Evolutionary conservation across 2,888 invertebrate genomes (phyloP), one percentile per base, ranked within the genome.

Genomic region (Apotomis turbidana): DNA sequence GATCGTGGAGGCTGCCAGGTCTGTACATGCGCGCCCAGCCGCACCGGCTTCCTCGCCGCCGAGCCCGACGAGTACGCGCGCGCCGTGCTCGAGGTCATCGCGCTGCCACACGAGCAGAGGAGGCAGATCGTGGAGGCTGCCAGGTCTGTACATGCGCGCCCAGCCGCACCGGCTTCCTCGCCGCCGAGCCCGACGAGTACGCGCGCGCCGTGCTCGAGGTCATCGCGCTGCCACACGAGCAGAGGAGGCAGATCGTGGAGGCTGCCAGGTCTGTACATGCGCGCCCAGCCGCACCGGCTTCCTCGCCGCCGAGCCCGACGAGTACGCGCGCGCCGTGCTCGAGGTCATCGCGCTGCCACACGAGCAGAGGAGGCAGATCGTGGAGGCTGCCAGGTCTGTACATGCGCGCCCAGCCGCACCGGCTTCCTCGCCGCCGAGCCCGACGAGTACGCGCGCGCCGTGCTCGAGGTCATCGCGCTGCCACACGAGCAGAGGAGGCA

Each of bases 381-480:
- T 96, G 67, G 94, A 95, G 68, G 96, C 96, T 67, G 98, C 98
- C 0, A 95, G 97, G 94, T 95, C 49, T 3, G 49, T 49, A 49
- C 10, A n/a, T n/a, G 95, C 1, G 94, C 95, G 78, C 94, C 95
- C 8, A 95, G 96, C 55, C 95, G 96, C 78, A 96, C 94, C 76
- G 99, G 97, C 12, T 98, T 95, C 90, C 94, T 99, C 69, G 98
- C 99, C 0, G 87, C 94, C 0, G 96, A 97, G 77, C 95, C 97
- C 4, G 94, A 95, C 57, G 97, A 97, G 83, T 98, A 97, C 89
- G 97, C 97, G 5, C 91, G 95, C 70, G 95, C 95, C 36, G 93
- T 98, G 38, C 94, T 96, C 13, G 95, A 95, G 80, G 96, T 97
- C 74, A 91, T 98, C 68, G 94, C 95, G 4, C 94, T 97, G 83